Evolutionary conservation across 2,113 vertebrate genomes (phyloP).

Genomic region (Chlamydotis undulata): DNA sequence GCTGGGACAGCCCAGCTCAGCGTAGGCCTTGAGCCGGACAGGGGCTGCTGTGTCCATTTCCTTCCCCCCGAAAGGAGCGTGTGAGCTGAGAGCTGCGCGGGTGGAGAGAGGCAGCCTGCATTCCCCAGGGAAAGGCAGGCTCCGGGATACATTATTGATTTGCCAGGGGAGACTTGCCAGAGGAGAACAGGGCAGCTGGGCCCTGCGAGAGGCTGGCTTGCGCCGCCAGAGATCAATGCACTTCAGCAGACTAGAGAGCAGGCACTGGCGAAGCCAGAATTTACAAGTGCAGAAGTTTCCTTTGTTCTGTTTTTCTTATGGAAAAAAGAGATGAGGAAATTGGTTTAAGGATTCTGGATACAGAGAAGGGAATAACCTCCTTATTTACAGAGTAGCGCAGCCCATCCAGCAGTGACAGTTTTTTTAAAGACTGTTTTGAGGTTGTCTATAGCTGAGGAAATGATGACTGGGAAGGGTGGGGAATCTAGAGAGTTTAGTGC

Average conservation of each 20-base stretch:
- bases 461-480: background rate
- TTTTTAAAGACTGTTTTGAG: background rate
- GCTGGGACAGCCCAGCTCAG: background rate
- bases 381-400: background rate
- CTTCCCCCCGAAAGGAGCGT: background rate
- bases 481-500: background rate
- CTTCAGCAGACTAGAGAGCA: background rate
- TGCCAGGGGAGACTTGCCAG: background rate
- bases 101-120: background rate
- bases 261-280: background rate
- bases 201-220: background rate
- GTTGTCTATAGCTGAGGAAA: background rate
- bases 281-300: background rate
- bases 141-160: background rate
- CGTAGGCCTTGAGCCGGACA: rapidly evolving
- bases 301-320: background rate
- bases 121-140: background rate
- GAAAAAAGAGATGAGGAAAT: background rate
- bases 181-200: background rate
- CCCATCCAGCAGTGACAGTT: background rate
- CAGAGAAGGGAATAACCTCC: background rate
- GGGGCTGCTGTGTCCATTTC: background rate
- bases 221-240: background rate
- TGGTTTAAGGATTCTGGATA: background rate
- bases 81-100: background rate